Evolutionary conservation across 1,140 invertebrate species (phyloP).

Genomic region (Schlechtendalia chinensis): DNA sequence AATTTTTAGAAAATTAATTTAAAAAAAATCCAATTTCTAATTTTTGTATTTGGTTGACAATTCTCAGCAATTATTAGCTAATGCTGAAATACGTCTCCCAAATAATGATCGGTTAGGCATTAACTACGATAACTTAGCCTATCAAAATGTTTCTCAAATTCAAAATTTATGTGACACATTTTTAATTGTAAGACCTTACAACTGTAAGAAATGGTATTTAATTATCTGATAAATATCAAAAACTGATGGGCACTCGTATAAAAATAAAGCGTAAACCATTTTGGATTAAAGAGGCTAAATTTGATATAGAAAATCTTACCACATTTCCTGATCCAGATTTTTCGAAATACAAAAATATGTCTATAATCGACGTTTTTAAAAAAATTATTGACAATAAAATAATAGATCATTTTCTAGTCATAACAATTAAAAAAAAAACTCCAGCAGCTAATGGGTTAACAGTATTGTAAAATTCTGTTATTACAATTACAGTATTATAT

Average conservation of each 20-base stretch:
- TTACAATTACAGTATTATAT: too few relatives aligned
- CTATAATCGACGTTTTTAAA: background rate
- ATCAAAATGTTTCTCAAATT: background rate
- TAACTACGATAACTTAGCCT: background rate
- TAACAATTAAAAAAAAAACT: too few relatives aligned
- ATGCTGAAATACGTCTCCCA: background rate
- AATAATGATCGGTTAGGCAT: conserved; percentile 2
- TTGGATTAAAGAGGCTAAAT: conserved; percentile 1
- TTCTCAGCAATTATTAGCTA: conserved; percentile 10
- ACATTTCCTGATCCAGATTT: background rate
- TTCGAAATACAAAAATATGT: conserved; percentile 53
- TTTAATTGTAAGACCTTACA: background rate
- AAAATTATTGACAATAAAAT: background rate
- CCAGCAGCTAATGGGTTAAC: too few relatives aligned
- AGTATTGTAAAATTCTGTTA: too few relatives aligned
- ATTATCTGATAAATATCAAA: background rate
- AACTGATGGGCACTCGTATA: background rate
- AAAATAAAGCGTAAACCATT: background rate
- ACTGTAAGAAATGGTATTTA: too few relatives aligned
- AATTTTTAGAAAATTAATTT: too few relatives aligned
- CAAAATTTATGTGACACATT: background rate
- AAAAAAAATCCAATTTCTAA: too few relatives aligned
- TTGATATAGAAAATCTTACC: background rate
- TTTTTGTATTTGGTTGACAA: background rate
- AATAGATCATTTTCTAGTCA: background rate